Evolutionary conservation across 2,888 invertebrate species (phyloP).

Genomic region (Scaptomyza caliginosa): DNA sequence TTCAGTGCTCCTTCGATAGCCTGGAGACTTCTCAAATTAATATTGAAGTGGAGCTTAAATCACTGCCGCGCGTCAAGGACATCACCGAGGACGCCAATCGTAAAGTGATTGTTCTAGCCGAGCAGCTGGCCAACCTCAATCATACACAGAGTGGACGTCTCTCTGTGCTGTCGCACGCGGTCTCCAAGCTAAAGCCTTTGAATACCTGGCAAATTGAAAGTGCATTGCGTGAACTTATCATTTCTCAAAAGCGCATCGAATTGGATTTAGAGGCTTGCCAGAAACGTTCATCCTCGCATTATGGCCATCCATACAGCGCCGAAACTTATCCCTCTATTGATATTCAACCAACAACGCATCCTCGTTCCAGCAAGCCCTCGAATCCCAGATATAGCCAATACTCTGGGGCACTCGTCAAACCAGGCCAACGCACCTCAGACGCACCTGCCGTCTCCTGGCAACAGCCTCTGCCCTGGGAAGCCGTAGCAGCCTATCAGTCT

Average conservation of each 20-base stretch:
- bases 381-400: constrained; percentile 8
- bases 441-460: constrained; percentile 37
- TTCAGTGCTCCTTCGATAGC: constrained; percentile 58
- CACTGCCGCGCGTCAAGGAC: constrained; percentile 43
- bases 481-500: constrained; percentile 18
- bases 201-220: constrained; percentile 57
- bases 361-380: constrained; percentile 6
- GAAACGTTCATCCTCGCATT: constrained; percentile 2
- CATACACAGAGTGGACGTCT: constrained; percentile 50
- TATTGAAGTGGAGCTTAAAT: constrained; percentile 59
- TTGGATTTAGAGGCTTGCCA: constrained; percentile 54
- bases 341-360: background rate
- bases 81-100: constrained; percentile 36
- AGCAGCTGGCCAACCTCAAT: constrained; percentile 48
- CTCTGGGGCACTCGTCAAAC: background rate
- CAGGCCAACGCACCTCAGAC: background rate
- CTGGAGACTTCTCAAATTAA: constrained; percentile 66
- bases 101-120: constrained; percentile 31
- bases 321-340: background rate
- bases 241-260: constrained; percentile 68
- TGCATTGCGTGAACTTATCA: constrained; percentile 57
- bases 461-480: constrained; percentile 59
- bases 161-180: constrained; percentile 17
- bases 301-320: background rate
- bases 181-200: constrained; percentile 47